Evolutionary conservation across 2,888 invertebrate species (phyloP), one percentile per base, ranked within the genome.

Genomic region (Suillia variegata): DNA sequence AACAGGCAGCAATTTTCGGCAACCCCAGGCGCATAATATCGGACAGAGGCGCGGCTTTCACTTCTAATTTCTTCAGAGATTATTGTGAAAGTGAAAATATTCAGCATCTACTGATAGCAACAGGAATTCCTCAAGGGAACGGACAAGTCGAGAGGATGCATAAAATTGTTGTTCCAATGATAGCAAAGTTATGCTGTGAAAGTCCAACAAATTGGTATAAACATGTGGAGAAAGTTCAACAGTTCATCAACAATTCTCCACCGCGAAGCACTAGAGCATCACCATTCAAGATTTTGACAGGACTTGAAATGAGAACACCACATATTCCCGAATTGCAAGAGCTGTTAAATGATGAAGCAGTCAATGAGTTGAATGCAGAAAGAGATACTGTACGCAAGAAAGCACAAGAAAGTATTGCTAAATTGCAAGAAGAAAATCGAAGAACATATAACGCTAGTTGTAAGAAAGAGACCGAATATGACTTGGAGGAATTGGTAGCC

Each of bases 61-160:
- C 58, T 1, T 56, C 62, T 2, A 51, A 56, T 22, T 42, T 54
- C 2, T 83, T 82, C 56, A 61, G 64, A 49, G 54, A 60, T 4
- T 76, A 73, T 56, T 80, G 76, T 58, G 56, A 50, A 20, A 66
- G 67, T 1, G 73, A 80, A 58, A 52, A 56, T 0, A 62, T 63
- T 13, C 57, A 61, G 24, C 78, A 79, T 42, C 34, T 76, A 31
- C 73, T 77, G 55, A 56, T 69, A 2, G 48, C 59, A 5, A 76
- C 65, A 73, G 66, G 78, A 12, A 60, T 79, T 13, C 75, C 80
- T 21, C 53, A 77, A 51, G 72, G 74, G 10, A 78, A 79, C 59
- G 76, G 77, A 1, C 77, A 79, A 59, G 72, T 72, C 1, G 75
- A 78, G 49, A 61, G 75, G 10, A 59, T 75, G 1, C 73, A 79